phyloP scores from a whole-genome alignment of 1,140 invertebrate species.

The Nasonia longicornis region DNA sequence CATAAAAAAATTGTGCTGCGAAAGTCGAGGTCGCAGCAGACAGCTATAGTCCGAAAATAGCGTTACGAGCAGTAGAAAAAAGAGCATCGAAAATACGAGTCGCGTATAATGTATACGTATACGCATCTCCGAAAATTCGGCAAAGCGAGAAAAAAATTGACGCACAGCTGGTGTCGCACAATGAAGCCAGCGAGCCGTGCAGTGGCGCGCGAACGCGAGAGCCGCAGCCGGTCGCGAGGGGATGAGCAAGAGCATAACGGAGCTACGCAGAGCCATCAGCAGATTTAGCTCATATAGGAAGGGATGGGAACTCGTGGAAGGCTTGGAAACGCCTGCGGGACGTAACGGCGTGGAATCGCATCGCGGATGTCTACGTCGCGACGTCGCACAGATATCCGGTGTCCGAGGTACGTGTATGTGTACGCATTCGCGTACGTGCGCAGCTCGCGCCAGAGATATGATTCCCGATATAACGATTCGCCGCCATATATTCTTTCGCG shows the following conservation, averaged over 20 bases:
- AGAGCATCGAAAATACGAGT: background rate
- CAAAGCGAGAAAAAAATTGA: conserved; percentile 11
- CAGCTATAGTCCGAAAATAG: background rate
- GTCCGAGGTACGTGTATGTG: background rate
- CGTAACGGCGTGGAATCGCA: conserved; percentile 56
- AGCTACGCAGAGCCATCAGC: background rate
- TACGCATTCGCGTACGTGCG: background rate
- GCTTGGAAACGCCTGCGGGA: conserved; percentile 49
- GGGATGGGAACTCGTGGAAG: conserved; percentile 31
- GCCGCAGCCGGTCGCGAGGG: background rate
- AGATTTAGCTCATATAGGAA: background rate
- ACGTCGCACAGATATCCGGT: conserved; percentile 51
- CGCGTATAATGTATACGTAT: too few relatives aligned
- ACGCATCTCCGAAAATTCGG: background rate
- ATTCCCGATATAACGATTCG: conserved; percentile 48
- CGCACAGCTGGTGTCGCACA: background rate
- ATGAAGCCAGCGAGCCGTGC: background rate
- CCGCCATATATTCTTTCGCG: conserved; percentile 26
- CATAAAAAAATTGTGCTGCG: background rate
- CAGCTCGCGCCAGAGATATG: conserved; percentile 36
- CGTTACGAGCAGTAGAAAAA: background rate
- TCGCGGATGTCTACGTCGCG: conserved; percentile 40
- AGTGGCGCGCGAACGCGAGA: background rate
- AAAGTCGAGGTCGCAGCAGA: background rate
- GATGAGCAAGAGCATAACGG: background rate